These are phyloP conservation scores for Lycia hirtaria DNA, from an alignment of 2,888 invertebrate species.

Conservation along the genomic window DNA sequence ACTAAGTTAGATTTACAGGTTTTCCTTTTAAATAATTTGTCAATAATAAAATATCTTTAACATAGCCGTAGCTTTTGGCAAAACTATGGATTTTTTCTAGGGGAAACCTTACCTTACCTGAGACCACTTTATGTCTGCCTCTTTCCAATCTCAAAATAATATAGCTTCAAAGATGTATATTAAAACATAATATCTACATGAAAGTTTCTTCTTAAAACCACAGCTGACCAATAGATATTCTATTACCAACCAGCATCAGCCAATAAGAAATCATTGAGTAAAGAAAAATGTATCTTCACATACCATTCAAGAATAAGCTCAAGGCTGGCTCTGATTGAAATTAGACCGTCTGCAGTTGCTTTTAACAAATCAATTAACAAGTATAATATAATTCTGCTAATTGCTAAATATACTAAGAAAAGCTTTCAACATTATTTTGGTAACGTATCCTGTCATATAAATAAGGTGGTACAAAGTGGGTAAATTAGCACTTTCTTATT, in stretches of 20 bases:
- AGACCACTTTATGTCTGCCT: too few relatives aligned
- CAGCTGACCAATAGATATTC: background rate
- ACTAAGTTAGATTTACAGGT: too few relatives aligned
- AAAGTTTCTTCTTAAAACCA: background rate
- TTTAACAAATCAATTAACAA: conserved; percentile 25
- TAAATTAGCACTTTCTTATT: conserved; percentile 21
- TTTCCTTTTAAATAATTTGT: too few relatives aligned
- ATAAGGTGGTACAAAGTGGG: conserved; percentile 20
- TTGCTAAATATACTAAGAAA: conserved; percentile 22
- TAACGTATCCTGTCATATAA: conserved; percentile 22
- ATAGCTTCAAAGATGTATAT: too few relatives aligned
- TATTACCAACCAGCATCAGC: background rate
- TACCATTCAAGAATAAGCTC: conserved; percentile 7
- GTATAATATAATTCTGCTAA: conserved; percentile 17
- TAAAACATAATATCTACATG: too few relatives aligned
- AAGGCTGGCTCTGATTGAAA: conserved; percentile 1
- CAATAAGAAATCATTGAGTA: background rate
- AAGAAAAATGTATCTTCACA: conserved; percentile 1
- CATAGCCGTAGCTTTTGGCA: too few relatives aligned
- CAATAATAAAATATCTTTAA: too few relatives aligned
- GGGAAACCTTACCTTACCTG: too few relatives aligned
- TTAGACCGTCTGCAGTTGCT: conserved; percentile 14
- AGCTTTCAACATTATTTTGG: conserved; percentile 24
- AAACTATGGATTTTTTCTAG: too few relatives aligned
- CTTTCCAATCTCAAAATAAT: too few relatives aligned